phyloP scores from a whole-genome alignment of 2,888 invertebrate species.

The Xylota sylvarum region DNA sequence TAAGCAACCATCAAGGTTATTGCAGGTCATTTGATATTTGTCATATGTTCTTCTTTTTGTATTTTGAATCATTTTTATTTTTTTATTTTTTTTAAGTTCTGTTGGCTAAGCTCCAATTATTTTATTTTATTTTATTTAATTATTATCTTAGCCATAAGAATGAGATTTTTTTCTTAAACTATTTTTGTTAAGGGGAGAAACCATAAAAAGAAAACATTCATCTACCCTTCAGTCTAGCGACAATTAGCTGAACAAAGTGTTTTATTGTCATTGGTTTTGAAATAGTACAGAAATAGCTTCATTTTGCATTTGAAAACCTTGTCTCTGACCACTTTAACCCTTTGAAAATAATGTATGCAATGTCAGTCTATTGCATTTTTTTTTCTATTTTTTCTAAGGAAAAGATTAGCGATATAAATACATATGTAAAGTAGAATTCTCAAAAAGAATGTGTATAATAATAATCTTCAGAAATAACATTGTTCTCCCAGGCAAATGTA shows the following conservation, averaged over 20 bases:
- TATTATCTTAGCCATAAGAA: slow-evolving; percentile 4
- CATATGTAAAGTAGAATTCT: background rate
- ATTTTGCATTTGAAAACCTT: slow-evolving; percentile 55
- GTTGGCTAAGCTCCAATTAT: slow-evolving; percentile 45
- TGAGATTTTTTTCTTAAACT: background rate
- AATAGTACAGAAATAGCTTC: slow-evolving; percentile 46
- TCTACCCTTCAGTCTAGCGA: slow-evolving; percentile 22
- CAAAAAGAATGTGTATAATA: slow-evolving; percentile 1
- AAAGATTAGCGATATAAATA: slow-evolving; percentile 9
- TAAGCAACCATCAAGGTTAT: background rate
- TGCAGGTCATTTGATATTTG: slow-evolving; percentile 23
- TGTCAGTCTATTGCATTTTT: background rate
- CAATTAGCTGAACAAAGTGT: slow-evolving; percentile 45
- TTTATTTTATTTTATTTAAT: slow-evolving; percentile 48
- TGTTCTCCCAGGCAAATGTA: slow-evolving; percentile 6
- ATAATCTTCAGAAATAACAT: slow-evolving; percentile 13
- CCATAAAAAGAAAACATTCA: slow-evolving; percentile 34
- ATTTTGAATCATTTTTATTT: background rate
- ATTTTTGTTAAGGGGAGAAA: slow-evolving; percentile 15
- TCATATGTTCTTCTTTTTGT: slow-evolving; percentile 5
- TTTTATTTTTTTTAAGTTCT: slow-evolving; percentile 6
- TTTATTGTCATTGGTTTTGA: slow-evolving; percentile 36
- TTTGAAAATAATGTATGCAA: background rate
- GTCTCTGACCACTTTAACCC: slow-evolving; percentile 33
- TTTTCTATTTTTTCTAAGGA: background rate